Percentiles rank a stretch among this genome's conserved stretches.
These are phyloP conservation scores for Notiomystis cincta DNA, from an alignment of 2,113 vertebrate genomes.

Conservation along the genomic window DNA sequence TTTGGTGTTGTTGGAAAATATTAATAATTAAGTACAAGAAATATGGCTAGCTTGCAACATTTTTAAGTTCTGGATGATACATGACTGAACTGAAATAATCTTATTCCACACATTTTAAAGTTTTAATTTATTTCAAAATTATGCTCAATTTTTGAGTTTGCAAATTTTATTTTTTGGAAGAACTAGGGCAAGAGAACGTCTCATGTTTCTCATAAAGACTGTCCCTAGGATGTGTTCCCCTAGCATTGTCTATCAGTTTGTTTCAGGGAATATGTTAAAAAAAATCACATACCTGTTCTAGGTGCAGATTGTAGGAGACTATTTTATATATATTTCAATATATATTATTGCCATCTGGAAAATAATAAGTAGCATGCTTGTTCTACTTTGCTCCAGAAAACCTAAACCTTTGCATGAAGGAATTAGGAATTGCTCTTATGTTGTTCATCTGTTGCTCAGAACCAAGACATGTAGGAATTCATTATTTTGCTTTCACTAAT, in stretches of 20 bases:
- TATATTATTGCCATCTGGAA: neutral
- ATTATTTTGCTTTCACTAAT: neutral
- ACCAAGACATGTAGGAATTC: neutral
- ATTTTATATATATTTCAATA: neutral
- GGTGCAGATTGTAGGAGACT: neutral
- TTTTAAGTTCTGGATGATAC: neutral
- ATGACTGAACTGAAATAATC: neutral
- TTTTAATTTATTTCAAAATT: neutral
- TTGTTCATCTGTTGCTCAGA: constrained; percentile 4
- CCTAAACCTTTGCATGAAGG: constrained; percentile 18
- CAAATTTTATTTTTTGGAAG: neutral
- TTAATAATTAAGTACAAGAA: neutral
- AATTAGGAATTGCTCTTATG: neutral
- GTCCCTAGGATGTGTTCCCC: neutral
- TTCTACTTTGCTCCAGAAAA: neutral
- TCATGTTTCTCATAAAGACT: neutral
- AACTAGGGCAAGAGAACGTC: neutral
- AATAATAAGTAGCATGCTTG: neutral
- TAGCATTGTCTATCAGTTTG: neutral
- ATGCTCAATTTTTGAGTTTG: neutral
- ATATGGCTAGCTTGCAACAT: neutral
- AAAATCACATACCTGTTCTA: neutral
- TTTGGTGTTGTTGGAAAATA: neutral
- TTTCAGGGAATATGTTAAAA: neutral
- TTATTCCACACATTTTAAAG: neutral